A percentile compares a stretch with the other conserved stretches of the same genome.
These are phyloP conservation scores for Brachionus angularis DNA, from an alignment of 1,140 invertebrate species.

Conservation along the genomic window DNA sequence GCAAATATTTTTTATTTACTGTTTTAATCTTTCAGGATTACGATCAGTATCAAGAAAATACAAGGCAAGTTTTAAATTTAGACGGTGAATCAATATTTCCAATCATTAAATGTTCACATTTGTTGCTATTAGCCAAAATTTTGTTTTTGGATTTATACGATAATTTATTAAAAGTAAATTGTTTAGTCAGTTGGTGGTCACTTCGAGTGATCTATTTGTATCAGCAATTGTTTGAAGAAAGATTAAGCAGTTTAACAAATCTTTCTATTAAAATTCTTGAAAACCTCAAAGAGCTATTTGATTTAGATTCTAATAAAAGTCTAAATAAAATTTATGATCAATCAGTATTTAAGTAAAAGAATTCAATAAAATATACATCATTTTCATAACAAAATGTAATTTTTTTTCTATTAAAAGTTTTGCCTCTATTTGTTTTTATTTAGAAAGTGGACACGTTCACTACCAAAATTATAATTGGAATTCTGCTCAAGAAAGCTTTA, in stretches of 20 bases:
- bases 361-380: too few species aligned
- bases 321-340: background rate
- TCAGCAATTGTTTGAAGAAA: constrained; percentile 70
- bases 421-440: constrained; percentile 63
- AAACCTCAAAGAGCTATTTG: constrained; percentile 51
- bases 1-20: background rate
- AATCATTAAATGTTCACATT: constrained; percentile 65
- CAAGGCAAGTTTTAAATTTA: constrained; percentile 47
- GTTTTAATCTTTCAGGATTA: constrained; percentile 8
- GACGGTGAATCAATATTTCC: constrained; percentile 51
- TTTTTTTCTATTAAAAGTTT: constrained; percentile 44
- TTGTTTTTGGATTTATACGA: constrained; percentile 63
- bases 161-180: constrained; percentile 50
- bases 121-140: constrained; percentile 66
- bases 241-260: constrained; percentile 64
- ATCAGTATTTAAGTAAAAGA: constrained; percentile 11
- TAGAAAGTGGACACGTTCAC: constrained; percentile 72
- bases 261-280: constrained; percentile 64
- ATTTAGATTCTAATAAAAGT: background rate
- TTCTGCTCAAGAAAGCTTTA: constrained; percentile 66
- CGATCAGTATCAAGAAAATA: constrained; percentile 45
- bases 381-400: background rate
- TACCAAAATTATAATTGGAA: constrained; percentile 69
- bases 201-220: constrained; percentile 69
- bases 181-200: constrained; percentile 67